Evolutionary conservation across 1,140 invertebrate species (phyloP), one percentile per base, ranked within the genome.

Genomic region (Zaprionus tsacasi): DNA sequence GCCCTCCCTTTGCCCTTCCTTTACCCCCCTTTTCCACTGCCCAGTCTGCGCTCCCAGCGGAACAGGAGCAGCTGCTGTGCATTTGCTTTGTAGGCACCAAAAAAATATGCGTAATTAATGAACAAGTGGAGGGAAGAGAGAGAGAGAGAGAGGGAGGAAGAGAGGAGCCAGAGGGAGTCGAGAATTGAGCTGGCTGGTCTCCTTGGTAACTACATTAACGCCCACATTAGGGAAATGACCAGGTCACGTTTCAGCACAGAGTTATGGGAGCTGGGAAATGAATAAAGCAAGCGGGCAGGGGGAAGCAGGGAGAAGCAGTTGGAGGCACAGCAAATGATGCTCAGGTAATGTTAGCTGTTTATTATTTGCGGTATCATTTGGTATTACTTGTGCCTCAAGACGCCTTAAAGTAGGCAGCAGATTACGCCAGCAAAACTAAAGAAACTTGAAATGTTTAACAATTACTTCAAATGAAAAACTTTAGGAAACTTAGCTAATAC

Each of bases 191-290:
- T 69, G 60, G 27, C 69, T 45, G 59, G 60, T 82, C 76, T 43
- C 71, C 63, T 70, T 77, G 82, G 66, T 64, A 88, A 88, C 70
- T 82, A 75, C 83, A 82, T 88, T 80, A 86, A 78, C 70, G 80
- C 35, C 43, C 66, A 66, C 83, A 87, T 87, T 88, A 83, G 87
- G 70, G 56, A 78, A 88, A 88, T 79, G 79, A 50, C 66, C 72
- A 55, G 40, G 48, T 43, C 38, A 38, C 55, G 40, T 45, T 35
- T 21, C 21, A 25, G 45, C 13, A 13, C 36, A 43, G 40, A 55
- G 64, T 66, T 57, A 65, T 65, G 63, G 36, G 63, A 36, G 27
- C 11, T 48, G 54, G 33, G 25, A 54, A 58, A 48, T 57, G 61
- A 43, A 15, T 0, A 11, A 13, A 13, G 50, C 6, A 25, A 10